Base-by-base conservation (phyloP, 2,797 vertebrate genomes). In the Columba guinea region DNA sequence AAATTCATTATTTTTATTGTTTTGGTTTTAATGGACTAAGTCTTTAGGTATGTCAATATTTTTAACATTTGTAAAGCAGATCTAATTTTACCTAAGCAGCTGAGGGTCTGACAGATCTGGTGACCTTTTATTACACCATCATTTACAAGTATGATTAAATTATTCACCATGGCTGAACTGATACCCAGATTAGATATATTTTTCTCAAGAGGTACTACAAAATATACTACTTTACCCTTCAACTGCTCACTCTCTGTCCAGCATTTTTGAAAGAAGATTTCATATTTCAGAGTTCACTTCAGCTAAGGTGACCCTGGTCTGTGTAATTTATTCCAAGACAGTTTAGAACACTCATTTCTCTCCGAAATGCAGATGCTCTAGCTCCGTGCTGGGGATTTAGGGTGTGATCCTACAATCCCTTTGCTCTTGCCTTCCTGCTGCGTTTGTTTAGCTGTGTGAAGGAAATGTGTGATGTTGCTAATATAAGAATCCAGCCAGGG, bases 91-190 rank as follows among this genome's bases (percentile, higher is more conserved):
- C 78, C 60, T 59, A 63, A 44, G 49, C 75, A 84, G 41, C 49
- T 68, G 84, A 94, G 74, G 48, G 37, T 62, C 80, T 93, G 86
- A 94, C 82, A 93, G 91, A 95, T 86, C 87, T 41, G 79, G 89
- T 93, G 97, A 95, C 93, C 97, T 97, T 97, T 95, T 73, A 56
- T 82, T 91, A 76, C 83, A 80, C 84, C 35, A 37, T 84, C 95
- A 93, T 95, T 96, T 97, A 93, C 79, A 96, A 95, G 78, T 91
- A 89, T 94, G 96, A 97, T 96, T 96, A 96, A 97, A 96, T 97
- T 96, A 93, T 94, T 95, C 94, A 95, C 89, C 37, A 2, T 39
- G 68, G 59, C 77, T 91, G 86, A 96, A 74, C 27, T 82, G 92
- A 80, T 83, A 93, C 63, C 73, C 79, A 22, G 26, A 62, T 87